A percentile compares a stretch with the other conserved stretches of the same genome.
phyloP scores from a whole-genome alignment of 2,113 vertebrate species.

The Upupa epops region DNA sequence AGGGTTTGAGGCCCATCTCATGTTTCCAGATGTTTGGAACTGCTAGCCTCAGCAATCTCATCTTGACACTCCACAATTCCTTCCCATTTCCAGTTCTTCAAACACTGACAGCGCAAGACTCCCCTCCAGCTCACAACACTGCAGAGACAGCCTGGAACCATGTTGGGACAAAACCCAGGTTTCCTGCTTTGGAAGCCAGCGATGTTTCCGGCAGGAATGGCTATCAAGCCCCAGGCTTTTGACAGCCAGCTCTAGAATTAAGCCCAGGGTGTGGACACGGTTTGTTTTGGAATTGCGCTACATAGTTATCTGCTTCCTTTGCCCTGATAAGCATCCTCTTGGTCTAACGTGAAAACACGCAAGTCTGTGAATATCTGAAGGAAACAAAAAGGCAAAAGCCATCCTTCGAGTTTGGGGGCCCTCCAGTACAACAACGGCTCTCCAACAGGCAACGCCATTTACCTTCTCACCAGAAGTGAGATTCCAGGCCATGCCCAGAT shows the following conservation, averaged over 20 bases:
- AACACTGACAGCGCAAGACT: not conserved
- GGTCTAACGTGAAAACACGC: rapidly evolving
- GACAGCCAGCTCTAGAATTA: not conserved
- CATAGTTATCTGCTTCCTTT: not conserved
- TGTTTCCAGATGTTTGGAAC: not conserved
- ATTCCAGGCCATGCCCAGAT: not conserved
- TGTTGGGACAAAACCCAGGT: not conserved
- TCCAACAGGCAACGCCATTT: not conserved
- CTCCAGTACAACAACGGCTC: too few relatives aligned
- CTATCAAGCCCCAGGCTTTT: not conserved
- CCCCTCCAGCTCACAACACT: not conserved
- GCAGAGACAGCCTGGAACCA: not conserved
- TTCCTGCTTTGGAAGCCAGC: not conserved
- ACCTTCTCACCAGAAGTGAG: not conserved
- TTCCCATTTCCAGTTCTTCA: not conserved
- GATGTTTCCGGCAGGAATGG: not conserved
- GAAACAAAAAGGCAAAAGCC: not conserved
- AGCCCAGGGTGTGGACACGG: rapidly evolving
- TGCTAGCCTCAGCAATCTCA: not conserved
- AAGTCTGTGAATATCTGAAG: not conserved
- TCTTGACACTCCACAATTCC: not conserved
- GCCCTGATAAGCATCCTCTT: not conserved
- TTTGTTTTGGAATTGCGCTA: not conserved
- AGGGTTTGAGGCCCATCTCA: not conserved
- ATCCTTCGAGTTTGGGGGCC: not conserved